Evolutionary conservation across 2,113 vertebrate species (phyloP).

Genomic region (Epinephelus cyanopodus): DNA sequence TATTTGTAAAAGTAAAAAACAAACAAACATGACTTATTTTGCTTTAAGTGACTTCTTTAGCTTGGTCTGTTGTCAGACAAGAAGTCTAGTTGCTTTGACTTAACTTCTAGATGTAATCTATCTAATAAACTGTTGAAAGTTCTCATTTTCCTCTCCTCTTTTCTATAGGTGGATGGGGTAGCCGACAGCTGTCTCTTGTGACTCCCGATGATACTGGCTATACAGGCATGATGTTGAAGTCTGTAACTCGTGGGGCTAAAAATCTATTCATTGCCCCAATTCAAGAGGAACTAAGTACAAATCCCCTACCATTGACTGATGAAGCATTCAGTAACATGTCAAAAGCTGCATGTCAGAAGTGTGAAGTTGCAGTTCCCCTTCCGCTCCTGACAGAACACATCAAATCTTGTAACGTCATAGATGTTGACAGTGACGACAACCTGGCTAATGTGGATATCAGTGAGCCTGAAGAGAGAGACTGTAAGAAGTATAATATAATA

Average conservation of each 20-base stretch:
- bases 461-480: neutral
- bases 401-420: neutral
- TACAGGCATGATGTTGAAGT: neutral
- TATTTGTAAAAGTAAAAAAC: neutral
- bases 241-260: neutral
- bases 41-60: neutral
- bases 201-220: neutral
- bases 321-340: slow-evolving; percentile 11
- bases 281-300: neutral
- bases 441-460: neutral
- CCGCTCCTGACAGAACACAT: slow-evolving; percentile 1
- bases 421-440: neutral
- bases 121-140: neutral
- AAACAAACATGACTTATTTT: neutral
- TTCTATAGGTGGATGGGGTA: slow-evolving; percentile 11
- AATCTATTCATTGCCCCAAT: slow-evolving; percentile 12
- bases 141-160: neutral
- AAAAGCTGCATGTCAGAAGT: slow-evolving; percentile 16
- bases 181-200: neutral
- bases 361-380: neutral
- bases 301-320: slow-evolving; percentile 9
- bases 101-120: neutral
- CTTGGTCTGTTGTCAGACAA: neutral
- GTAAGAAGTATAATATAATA: neutral
- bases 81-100: neutral